These are phyloP conservation scores for Bettongia penicillata DNA, from an alignment of 2,113 vertebrate species.

Conservation along the genomic window DNA sequence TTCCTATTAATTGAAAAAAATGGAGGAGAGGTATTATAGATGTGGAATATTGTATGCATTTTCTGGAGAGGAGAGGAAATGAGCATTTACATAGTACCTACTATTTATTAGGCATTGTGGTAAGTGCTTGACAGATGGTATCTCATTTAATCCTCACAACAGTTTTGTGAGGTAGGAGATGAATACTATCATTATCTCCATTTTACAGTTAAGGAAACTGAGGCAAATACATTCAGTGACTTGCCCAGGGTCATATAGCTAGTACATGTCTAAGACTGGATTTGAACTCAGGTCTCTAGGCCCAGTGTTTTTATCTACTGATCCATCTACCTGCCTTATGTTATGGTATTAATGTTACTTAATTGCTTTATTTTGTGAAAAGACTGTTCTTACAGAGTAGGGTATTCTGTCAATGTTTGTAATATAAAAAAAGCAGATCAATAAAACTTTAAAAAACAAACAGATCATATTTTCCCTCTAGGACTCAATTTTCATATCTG, in stretches of 20 bases:
- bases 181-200: background rate
- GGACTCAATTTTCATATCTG: constrained; percentile 8
- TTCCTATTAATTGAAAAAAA: background rate
- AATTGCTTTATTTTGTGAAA: background rate
- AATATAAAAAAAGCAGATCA: background rate
- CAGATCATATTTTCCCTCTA: background rate
- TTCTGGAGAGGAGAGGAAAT: background rate
- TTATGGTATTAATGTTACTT: background rate
- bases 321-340: background rate
- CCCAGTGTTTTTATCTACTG: background rate
- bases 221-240: background rate
- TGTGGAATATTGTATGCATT: background rate
- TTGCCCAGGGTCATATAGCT: background rate
- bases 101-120: background rate
- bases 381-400: background rate
- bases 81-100: background rate
- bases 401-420: background rate
- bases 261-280: background rate
- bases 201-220: background rate
- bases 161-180: background rate
- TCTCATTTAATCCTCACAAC: background rate
- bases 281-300: background rate
- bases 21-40: background rate
- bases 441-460: background rate
- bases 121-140: background rate